Evolutionary conservation across 2,797 vertebrate genomes (phyloP).

Genomic region (Arrhamphus sclerolepis): DNA sequence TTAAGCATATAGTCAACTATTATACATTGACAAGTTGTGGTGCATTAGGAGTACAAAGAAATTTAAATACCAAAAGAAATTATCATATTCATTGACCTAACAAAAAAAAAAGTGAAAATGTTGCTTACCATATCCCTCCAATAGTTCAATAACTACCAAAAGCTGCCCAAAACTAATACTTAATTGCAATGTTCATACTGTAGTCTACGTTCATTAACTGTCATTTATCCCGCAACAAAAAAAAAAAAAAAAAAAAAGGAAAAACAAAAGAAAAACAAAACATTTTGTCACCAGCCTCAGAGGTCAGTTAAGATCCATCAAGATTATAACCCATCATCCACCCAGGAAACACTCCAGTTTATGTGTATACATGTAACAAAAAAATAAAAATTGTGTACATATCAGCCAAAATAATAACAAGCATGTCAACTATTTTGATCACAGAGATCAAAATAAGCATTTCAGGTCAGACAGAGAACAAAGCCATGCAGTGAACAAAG

Average conservation of each 20-base stretch:
- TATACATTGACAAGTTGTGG: slow-evolving; percentile 14
- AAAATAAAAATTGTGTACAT: slow-evolving; percentile 38
- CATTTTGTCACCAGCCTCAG: slow-evolving; percentile 40
- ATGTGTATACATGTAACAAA: slow-evolving; percentile 13
- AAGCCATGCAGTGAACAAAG: slow-evolving; percentile 67
- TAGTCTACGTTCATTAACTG: slow-evolving; percentile 1
- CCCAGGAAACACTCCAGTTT: slow-evolving; percentile 23
- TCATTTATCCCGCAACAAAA: slow-evolving; percentile 2
- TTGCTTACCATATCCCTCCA: slow-evolving; percentile 9
- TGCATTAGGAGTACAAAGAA: slow-evolving; percentile 6
- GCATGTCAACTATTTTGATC: slow-evolving; percentile 66
- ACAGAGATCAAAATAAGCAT: slow-evolving; percentile 68
- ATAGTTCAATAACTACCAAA: not conserved
- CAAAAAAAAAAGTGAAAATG: slow-evolving; percentile 5
- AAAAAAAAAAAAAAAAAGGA: no score
- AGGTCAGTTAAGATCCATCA: slow-evolving; percentile 23
- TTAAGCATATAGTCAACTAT: slow-evolving; percentile 27
- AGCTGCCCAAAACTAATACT: not conserved
- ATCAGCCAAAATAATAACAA: slow-evolving; percentile 12
- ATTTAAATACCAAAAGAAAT: slow-evolving; percentile 24
- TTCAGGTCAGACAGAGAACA: slow-evolving; percentile 32
- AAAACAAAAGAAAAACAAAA: not conserved
- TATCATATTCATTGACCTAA: slow-evolving; percentile 45
- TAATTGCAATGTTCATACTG: not conserved
- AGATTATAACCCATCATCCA: slow-evolving; percentile 7